A percentile compares a stretch with the other conserved stretches of the same genome.
These are phyloP conservation scores for Merops nubicus DNA, from an alignment of 2,113 vertebrate genomes.

Conservation along the genomic window DNA sequence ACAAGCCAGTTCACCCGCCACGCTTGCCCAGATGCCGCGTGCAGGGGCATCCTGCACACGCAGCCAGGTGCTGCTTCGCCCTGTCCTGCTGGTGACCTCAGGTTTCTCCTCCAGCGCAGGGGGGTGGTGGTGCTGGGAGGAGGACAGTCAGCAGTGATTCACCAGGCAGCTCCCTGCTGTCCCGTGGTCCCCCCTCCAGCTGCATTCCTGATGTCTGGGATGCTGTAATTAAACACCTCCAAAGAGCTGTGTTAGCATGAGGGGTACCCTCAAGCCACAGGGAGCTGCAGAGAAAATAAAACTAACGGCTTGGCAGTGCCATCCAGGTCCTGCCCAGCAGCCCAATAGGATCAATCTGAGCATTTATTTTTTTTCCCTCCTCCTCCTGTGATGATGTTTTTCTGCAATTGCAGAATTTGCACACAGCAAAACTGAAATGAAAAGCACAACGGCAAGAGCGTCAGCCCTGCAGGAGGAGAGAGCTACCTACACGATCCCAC, in stretches of 20 bases:
- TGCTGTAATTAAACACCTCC: neutral
- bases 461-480: neutral
- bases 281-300: neutral
- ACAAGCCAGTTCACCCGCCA: neutral
- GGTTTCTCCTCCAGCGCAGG: neutral
- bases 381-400: neutral
- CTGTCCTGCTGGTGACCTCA: neutral
- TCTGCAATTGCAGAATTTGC: rapidly evolving
- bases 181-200: neutral
- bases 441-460: neutral
- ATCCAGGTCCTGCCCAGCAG: neutral
- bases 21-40: neutral
- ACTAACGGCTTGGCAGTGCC: neutral
- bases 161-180: neutral
- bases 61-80: neutral
- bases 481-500: neutral
- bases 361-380: neutral
- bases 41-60: neutral
- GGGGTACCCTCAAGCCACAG: neutral
- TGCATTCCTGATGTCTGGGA: neutral
- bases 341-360: neutral
- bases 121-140: neutral
- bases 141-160: neutral
- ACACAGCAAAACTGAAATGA: neutral
- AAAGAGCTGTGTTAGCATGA: neutral